Percentiles rank a stretch among this genome's conserved stretches.
Evolutionary conservation across 2,888 invertebrate species (phyloP).

Genomic region (Andrena camellia): DNA sequence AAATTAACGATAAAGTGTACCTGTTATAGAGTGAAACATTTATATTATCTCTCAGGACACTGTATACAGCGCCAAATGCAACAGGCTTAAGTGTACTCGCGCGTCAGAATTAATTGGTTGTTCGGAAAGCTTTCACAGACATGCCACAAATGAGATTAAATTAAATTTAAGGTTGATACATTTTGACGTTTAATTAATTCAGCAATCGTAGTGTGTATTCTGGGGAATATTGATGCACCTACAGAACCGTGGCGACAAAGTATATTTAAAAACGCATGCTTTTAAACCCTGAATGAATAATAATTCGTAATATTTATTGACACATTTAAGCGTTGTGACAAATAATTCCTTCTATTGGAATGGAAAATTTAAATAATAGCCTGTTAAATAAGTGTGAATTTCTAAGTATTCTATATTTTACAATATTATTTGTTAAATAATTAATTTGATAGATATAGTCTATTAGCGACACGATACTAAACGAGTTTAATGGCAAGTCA

Average conservation of each 20-base stretch:
- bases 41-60: not conserved
- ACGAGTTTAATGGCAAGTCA: no score
- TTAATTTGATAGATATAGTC: no score
- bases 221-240: not conserved
- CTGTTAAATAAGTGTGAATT: no score
- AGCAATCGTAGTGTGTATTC: not conserved
- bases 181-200: slow-evolving; percentile 24
- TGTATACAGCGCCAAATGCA: slow-evolving; percentile 3
- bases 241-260: not conserved
- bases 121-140: slow-evolving; percentile 25
- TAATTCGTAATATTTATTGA: no score
- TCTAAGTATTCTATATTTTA: no score
- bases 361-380: no score
- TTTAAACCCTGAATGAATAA: no score
- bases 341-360: no score
- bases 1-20: not conserved
- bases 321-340: no score
- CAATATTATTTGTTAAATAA: no score
- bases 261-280: no score
- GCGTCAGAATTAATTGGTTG: slow-evolving; percentile 29
- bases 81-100: slow-evolving; percentile 10
- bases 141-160: slow-evolving; percentile 33
- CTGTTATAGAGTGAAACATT: not conserved
- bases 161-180: slow-evolving; percentile 18
- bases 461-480: no score